Evolutionary conservation across 1,140 invertebrate species (phyloP), one percentile per base, ranked within the genome.

Genomic region (Hyphantria cunea): DNA sequence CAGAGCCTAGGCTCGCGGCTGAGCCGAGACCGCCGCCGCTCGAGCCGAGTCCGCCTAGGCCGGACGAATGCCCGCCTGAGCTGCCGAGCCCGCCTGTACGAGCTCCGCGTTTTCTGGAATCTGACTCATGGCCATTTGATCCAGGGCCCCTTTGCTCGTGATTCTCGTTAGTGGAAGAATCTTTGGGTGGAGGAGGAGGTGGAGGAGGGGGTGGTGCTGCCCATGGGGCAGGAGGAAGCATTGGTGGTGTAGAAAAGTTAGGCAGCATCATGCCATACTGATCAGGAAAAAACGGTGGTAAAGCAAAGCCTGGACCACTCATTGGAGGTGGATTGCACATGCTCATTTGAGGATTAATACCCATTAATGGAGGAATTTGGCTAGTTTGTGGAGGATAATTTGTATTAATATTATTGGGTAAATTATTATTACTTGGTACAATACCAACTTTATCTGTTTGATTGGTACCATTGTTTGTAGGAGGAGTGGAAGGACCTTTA

Each of bases 241-340:
- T 82, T 6, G 74, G 45, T 52, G 54, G 64, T 12, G 74, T 50
- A 62, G 66, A 32, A 58, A 80, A 83, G 31, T 61, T 34, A 0
- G 82, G 75, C 69, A 89, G 76, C 80, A 90, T 86, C 78, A 90
- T 80, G 47, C 84, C 84, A 64, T 84, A 88, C 51, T 87, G 85
- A 53, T 88, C 84, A 12, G 86, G 82, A 58, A 80, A 90, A 58
- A 70, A 89, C 13, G 73, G 60, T 11, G 86, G 83, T 78, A 90
- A 78, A n/a, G 87, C 70, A 60, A 80, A 90, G 39, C 75, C 68
- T 54, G 69, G 78, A 9, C 79, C 77, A 39, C 80, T 80, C 69
- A 90, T 80, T 42, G 79, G 76, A 9, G 78, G 72, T 49, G 80
- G 80, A 51, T 82, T 70, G 54, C 81, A 83, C 81, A 86, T 83